Percentiles rank a stretch among this genome's conserved stretches.
These are phyloP conservation scores for Nyctibius bracteatus DNA, from an alignment of 2,113 vertebrate genomes.

Conservation along the genomic window DNA sequence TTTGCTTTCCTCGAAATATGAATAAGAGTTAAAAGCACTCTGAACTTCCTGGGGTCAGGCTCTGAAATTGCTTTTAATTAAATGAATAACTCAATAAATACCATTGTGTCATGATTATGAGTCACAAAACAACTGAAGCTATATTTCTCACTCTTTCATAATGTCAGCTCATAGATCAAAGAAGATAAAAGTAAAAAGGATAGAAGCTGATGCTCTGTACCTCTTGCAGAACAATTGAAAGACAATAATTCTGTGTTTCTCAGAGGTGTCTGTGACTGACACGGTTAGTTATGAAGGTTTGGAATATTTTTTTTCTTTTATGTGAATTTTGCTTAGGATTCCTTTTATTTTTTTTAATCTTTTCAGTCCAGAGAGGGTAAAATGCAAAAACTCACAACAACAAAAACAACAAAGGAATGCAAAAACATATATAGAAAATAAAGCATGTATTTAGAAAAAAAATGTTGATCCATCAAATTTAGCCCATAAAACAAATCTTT, in stretches of 20 bases:
- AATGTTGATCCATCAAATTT: background rate
- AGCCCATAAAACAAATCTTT: background rate
- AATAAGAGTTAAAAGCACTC: background rate
- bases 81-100: conserved; percentile 7
- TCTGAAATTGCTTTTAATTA: background rate
- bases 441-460: background rate
- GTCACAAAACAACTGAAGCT: background rate
- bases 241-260: background rate
- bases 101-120: background rate
- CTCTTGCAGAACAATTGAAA: background rate
- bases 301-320: background rate
- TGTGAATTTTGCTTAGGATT: background rate
- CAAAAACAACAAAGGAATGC: background rate
- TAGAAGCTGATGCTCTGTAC: background rate
- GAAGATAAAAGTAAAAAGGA: background rate
- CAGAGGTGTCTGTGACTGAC: background rate
- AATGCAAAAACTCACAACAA: background rate
- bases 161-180: conserved; percentile 4
- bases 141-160: background rate
- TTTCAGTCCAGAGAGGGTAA: background rate
- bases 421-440: background rate
- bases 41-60: background rate
- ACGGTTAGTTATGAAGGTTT: background rate
- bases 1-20: background rate
- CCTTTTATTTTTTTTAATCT: background rate